phyloP scores from a whole-genome alignment of 1,140 invertebrate genomes.

The Drosophila navojoa region DNA sequence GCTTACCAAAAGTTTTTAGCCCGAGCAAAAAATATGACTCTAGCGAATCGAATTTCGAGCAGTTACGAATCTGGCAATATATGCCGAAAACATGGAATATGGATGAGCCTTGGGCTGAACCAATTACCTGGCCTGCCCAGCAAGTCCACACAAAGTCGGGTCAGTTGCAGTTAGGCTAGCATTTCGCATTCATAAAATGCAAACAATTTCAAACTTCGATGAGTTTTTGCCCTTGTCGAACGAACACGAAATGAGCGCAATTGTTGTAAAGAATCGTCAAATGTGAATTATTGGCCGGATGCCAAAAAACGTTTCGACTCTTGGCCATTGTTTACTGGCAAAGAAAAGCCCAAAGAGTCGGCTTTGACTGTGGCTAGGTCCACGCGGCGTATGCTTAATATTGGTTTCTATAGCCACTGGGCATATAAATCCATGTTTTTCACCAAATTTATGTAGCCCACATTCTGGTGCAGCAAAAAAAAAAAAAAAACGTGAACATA shows the following conservation, averaged over 20 bases:
- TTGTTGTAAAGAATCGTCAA: conserved; percentile 1
- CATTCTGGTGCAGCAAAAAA: conserved; percentile 27
- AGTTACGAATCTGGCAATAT: too few relatives aligned
- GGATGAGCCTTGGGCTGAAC: neutral
- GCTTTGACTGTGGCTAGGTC: conserved; percentile 26
- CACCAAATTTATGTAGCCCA: conserved; percentile 33
- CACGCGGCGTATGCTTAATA: conserved; percentile 52
- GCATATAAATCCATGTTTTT: conserved; percentile 49
- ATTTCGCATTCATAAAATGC: conserved; percentile 24
- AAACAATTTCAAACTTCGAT: conserved; percentile 63
- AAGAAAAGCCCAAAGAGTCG: neutral
- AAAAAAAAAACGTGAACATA: neutral
- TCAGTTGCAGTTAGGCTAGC: conserved; percentile 33
- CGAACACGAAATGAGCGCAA: neutral
- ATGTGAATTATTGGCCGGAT: conserved; percentile 28
- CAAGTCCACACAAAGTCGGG: neutral
- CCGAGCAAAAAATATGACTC: too few relatives aligned
- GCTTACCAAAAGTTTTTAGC: neutral
- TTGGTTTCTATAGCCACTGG: neutral
- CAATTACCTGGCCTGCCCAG: conserved; percentile 8
- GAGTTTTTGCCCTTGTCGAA: conserved; percentile 38
- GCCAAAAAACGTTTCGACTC: conserved; percentile 23
- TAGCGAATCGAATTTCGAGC: neutral
- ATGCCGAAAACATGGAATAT: conserved; percentile 12
- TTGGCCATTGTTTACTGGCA: conserved; percentile 5